Conservation (phyloP, 2,113 vertebrate species). For the Lasiurus cinereus region DNA sequence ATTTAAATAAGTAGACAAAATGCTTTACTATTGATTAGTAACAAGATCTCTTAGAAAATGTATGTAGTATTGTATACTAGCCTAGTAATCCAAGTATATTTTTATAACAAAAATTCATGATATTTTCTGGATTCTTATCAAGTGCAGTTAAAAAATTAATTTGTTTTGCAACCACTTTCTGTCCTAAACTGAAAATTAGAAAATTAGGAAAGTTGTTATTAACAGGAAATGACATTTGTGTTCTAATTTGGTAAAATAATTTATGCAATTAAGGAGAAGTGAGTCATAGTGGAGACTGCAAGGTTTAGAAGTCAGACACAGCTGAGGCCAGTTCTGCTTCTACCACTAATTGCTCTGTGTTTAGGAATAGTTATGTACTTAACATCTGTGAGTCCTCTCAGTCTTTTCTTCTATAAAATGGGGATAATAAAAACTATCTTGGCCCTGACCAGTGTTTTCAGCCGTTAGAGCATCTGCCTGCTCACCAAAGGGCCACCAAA, state of each 20-base stretch:
- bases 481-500: not conserved
- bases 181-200: not conserved
- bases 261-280: not conserved
- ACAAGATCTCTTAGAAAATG: not conserved
- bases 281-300: not conserved
- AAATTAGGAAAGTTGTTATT: conserved; percentile 14
- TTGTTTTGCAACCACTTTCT: not conserved
- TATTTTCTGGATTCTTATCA: conserved; percentile 50
- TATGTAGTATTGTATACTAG: not conserved
- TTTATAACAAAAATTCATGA: conserved; percentile 29
- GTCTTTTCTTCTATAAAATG: conserved; percentile 6
- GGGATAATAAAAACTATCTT: not conserved
- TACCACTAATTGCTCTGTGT: not conserved
- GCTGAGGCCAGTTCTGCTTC: not conserved
- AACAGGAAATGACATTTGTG: not conserved
- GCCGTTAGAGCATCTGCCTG: not conserved
- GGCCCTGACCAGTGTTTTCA: not conserved
- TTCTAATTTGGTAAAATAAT: not conserved
- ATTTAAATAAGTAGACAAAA: not conserved
- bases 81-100: not conserved
- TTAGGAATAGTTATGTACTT: not conserved
- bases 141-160: not conserved
- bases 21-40: conserved; percentile 6
- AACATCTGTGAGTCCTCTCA: not conserved
- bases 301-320: not conserved